Percentiles rank a stretch among this genome's conserved stretches.
phyloP scores from a whole-genome alignment of 2,113 vertebrate genomes.

The Tachysurus fulvidraco region DNA sequence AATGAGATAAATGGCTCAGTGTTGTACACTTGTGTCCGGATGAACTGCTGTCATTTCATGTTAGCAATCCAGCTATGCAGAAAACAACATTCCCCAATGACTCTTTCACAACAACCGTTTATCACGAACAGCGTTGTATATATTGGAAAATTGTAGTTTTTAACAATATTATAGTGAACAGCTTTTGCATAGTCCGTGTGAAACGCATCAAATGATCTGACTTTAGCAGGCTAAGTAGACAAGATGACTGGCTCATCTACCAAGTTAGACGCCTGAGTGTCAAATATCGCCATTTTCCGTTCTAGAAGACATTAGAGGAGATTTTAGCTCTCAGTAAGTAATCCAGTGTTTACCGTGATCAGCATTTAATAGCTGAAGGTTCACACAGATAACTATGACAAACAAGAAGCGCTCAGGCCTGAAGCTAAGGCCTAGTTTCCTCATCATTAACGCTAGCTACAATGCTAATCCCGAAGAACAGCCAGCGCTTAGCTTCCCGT shows the following conservation, averaged over 20 bases:
- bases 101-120: background rate
- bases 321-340: background rate
- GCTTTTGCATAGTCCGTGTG: background rate
- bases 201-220: background rate
- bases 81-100: background rate
- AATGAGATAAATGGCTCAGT: background rate
- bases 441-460: constrained; percentile 4
- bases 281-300: background rate
- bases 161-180: background rate
- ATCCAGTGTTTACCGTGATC: too few species aligned
- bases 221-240: background rate
- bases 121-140: background rate
- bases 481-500: background rate
- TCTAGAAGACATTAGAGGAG: background rate
- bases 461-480: background rate
- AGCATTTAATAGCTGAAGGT: background rate
- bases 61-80: background rate
- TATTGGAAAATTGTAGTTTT: background rate
- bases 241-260: constrained; percentile 18
- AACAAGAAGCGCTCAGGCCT: constrained; percentile 27
- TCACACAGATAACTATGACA: background rate
- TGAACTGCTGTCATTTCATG: constrained; percentile 6
- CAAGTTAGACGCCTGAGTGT: background rate
- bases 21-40: background rate
- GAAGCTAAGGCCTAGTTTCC: constrained; percentile 29